Evolutionary conservation across 2,888 invertebrate species (phyloP), one percentile per base, ranked within the genome.

Genomic region (Ochropacha duplaris): DNA sequence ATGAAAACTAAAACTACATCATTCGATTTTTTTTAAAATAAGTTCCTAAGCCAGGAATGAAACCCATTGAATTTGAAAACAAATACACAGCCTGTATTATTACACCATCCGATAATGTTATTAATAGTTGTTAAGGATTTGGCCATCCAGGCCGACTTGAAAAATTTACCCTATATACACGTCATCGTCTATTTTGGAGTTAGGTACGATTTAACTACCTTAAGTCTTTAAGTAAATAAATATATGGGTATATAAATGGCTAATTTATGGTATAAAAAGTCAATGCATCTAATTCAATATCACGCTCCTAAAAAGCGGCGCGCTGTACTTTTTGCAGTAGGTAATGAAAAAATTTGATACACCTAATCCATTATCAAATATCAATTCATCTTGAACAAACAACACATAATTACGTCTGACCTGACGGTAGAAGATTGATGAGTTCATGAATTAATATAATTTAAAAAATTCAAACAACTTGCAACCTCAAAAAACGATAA

Each of bases 341-440:
- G 22, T 19, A 11, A 6, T 50, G 31, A 22, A 52, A 52, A 52
- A 52, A 57, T 51, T 58, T 55, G 50, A 54, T 26, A 52, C 49
- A 51, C 36, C 52, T 22, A 49, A 50, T 56, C 58, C 62, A 58
- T 66, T 66, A 65, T 69, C 69, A 74, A 68, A 75, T 76, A 80
- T 75, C 81, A 81, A 87, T 87, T 85, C 81, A 79, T 81, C 71
- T 74, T 72, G 61, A 78, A 75, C 75, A 81, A 81, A 83, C 73
- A 82, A 76, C 31, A 31, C 31, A 79, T 81, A 80, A 85, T 83
- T 81, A 84, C 68, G 73, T 67, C 70, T 69, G 67, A 63, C 62
- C 60, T 68, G 69, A 63, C 78, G 73, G 67, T 64, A 63, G 60
- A 79, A 81, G 86, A 88, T 87, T 86, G 84, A 87, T 86, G 84